Evolutionary conservation across 2,888 invertebrate species (phyloP).

Genomic region (Dugesia japonica): DNA sequence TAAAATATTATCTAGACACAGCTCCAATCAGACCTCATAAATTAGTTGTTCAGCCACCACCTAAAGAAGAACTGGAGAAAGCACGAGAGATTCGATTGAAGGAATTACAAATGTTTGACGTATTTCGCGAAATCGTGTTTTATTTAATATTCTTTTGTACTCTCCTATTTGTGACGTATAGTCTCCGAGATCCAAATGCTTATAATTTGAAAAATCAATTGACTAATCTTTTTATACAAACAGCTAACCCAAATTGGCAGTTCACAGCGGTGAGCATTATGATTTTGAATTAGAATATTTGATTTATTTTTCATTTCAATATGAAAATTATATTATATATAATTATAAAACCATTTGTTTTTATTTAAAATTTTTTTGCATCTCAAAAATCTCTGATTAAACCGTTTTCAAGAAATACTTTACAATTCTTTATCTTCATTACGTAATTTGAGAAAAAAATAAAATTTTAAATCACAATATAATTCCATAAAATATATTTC

Average conservation of each 20-base stretch:
- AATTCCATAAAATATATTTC: too few relatives aligned
- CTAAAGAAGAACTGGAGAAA: slow-evolving; percentile 42
- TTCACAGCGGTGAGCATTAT: slow-evolving; percentile 8
- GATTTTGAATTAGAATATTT: too few relatives aligned
- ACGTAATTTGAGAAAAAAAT: too few relatives aligned
- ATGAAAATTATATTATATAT: too few relatives aligned
- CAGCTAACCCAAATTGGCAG: slow-evolving; percentile 4
- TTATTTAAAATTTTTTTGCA: too few relatives aligned
- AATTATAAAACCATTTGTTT: too few relatives aligned
- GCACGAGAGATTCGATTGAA: slow-evolving; percentile 45
- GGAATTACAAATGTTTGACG: slow-evolving; percentile 49
- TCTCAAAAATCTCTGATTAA: too few relatives aligned
- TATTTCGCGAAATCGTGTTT: slow-evolving; percentile 48
- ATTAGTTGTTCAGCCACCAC: slow-evolving; percentile 40
- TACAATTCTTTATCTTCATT: too few relatives aligned
- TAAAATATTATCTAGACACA: neutral
- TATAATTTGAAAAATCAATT: slow-evolving; percentile 46
- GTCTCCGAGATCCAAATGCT: slow-evolving; percentile 46
- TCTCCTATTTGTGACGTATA: slow-evolving; percentile 48
- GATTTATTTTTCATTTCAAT: too few relatives aligned
- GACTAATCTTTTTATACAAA: slow-evolving; percentile 37
- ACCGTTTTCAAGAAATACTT: too few relatives aligned
- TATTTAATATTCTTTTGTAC: slow-evolving; percentile 50
- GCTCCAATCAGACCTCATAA: slow-evolving; percentile 22
- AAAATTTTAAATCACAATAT: too few relatives aligned